Evolutionary conservation across 1,140 invertebrate genomes (phyloP).

Genomic region (Drosophila cardini): DNA sequence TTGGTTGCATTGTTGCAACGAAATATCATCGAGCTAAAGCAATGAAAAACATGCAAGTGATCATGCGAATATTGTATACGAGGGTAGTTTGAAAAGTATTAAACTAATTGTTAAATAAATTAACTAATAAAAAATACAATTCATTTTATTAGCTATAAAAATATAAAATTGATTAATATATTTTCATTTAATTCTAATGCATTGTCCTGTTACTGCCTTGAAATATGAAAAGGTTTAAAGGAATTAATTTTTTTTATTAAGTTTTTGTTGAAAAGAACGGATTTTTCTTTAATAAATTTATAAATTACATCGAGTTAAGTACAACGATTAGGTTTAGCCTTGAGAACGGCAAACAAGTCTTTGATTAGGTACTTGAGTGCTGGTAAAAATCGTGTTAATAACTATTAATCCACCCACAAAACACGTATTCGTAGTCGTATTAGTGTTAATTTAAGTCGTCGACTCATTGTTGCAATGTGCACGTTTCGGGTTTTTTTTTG

Average conservation of each 20-base stretch:
- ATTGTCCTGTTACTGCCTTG: too few relatives aligned
- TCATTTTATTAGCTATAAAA: not conserved
- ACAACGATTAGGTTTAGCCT: not conserved
- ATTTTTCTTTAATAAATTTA: too few relatives aligned
- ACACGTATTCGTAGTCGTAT: conserved; percentile 48
- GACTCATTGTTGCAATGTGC: conserved; percentile 62
- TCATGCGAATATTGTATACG: conserved; percentile 29
- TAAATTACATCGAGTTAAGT: not conserved
- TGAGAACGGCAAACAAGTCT: not conserved
- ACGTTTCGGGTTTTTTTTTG: conserved; percentile 42
- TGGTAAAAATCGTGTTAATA: conserved; percentile 3
- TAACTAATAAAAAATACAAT: too few relatives aligned
- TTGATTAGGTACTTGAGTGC: not conserved
- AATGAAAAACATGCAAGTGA: conserved; percentile 63
- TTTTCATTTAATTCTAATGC: too few relatives aligned
- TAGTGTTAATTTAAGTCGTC: conserved; percentile 74
- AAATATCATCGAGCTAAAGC: conserved; percentile 58
- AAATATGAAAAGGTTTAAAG: too few relatives aligned
- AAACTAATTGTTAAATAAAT: too few relatives aligned
- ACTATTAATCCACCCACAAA: conserved; percentile 10
- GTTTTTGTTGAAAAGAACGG: too few relatives aligned
- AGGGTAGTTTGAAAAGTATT: conserved; percentile 8
- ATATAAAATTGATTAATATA: not conserved
- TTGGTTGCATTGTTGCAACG: conserved; percentile 37
- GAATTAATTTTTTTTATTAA: too few relatives aligned